A percentile compares a stretch with the other conserved stretches of the same genome.
These are phyloP conservation scores for Leptestheria dahalacensis DNA, from an alignment of 1,140 invertebrate genomes.

Conservation along the genomic window DNA sequence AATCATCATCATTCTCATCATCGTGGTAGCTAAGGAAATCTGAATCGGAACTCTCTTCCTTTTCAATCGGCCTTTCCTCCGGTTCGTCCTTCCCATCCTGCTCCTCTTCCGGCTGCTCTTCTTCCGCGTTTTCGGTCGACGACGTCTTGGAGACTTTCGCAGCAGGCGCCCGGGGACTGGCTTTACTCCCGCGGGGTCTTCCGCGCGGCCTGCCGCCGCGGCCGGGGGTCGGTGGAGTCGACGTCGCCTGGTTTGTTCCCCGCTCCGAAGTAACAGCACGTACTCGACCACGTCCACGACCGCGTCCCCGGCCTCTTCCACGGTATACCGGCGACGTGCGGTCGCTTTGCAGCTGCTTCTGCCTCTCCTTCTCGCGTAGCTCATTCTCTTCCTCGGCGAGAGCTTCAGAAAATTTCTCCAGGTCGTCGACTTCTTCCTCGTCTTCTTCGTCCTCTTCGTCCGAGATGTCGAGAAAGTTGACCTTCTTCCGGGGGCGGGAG, in stretches of 20 bases:
- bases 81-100: background rate
- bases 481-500: slow-evolving; percentile 1
- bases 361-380: background rate
- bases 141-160: background rate
- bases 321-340: background rate
- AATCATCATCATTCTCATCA: slow-evolving; percentile 5
- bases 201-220: background rate
- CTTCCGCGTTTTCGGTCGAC: background rate
- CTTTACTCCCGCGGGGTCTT: background rate
- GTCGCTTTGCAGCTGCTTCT: background rate
- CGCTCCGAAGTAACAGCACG: background rate
- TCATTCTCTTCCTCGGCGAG: slow-evolving; percentile 1
- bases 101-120: background rate
- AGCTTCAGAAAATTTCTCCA: slow-evolving; percentile 3
- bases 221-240: background rate
- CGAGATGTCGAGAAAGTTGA: slow-evolving; percentile 6
- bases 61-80: background rate
- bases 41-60: background rate
- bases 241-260: background rate
- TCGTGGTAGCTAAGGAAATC: background rate
- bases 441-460: slow-evolving; percentile 9
- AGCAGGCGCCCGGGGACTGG: background rate
- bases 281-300: background rate
- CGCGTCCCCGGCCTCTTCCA: slow-evolving; percentile 6
- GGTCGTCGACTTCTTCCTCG: slow-evolving; percentile 6